Percentiles rank a stretch among this genome's conserved stretches.
phyloP scores from a whole-genome alignment of 1,140 invertebrate species.

The Limonius californicus region DNA sequence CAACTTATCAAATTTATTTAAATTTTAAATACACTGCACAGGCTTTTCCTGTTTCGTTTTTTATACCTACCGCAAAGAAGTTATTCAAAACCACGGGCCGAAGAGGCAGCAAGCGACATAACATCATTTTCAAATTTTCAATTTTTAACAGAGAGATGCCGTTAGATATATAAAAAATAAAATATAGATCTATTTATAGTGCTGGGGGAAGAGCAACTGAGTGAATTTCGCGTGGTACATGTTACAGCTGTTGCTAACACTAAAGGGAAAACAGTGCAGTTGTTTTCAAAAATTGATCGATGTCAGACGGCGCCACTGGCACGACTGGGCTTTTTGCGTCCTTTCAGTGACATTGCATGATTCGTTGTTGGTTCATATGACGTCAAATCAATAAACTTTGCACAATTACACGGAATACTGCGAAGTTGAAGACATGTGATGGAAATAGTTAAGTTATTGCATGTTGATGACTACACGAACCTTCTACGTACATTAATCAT shows the following conservation, averaged over 20 bases:
- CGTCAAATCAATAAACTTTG: conserved; percentile 20
- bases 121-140: conserved; percentile 38
- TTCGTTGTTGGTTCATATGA: conserved; percentile 22
- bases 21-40: neutral
- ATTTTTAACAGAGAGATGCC: too few species aligned
- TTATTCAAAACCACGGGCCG: conserved; percentile 33
- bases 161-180: too few species aligned
- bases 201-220: too few species aligned
- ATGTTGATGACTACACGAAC: too few species aligned
- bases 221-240: neutral
- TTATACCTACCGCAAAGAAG: conserved; percentile 28
- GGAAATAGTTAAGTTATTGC: too few species aligned
- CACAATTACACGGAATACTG: neutral
- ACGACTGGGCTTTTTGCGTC: conserved; percentile 15
- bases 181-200: too few species aligned
- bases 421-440: neutral
- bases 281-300: neutral
- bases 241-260: neutral
- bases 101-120: conserved; percentile 38
- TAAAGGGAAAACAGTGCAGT: neutral
- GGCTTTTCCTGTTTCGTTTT: neutral
- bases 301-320: conserved; percentile 9
- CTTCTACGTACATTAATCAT: too few species aligned
- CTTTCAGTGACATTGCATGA: conserved; percentile 38
- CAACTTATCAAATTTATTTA: neutral